Base-by-base conservation (phyloP, 1,140 invertebrate species). In the Drosophila orena region DNA sequence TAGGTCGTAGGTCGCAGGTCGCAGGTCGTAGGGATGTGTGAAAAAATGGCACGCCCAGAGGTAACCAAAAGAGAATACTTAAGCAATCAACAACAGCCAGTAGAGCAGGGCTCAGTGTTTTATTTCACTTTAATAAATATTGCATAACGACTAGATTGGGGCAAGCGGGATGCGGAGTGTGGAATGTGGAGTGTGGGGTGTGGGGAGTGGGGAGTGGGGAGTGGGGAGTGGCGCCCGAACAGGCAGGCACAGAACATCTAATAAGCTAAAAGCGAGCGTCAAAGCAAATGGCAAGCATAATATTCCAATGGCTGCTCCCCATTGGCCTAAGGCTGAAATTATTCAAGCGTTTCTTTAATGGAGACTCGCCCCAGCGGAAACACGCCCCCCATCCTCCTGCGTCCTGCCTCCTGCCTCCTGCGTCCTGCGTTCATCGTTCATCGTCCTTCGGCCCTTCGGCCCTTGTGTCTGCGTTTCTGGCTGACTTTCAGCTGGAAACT, bases 121-220 rank as follows among this genome's bases (percentile, higher is more conserved):
- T 77, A 85, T 77, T 84, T 81, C 77, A 70, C 81, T 81, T 79
- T 77, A 88, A 86, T 88, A 77, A 76, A 88, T 86, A 81, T 86
- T 86, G 76, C 83, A 86, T 86, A 72, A 46, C 61, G 60, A 71
- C 81, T 49, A 58, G 43, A n/a, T 35, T 30, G 30, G 30, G 30
- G 8, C 30, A 30, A 30, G 24, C 50, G 14, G 37, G 37, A 14
- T 38, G 15, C 7, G 20, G 15, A 17, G 69, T 38, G 37, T 20
- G 53, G 37, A 35, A 44, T 30, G 35, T 52, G 49, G n/a, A n/a
- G n/a, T n/a, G n/a, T n/a, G n/a, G n/a, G n/a, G n/a, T n/a, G n/a
- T n/a, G n/a, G n/a, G n/a, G n/a, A n/a, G n/a, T n/a, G n/a, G n/a
- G n/a, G n/a, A n/a, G n/a, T n/a, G n/a, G n/a, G n/a, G n/a, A n/a